phyloP scores from a whole-genome alignment of 92 coral and sea anemone species.

The Porites cylindrica region DNA sequence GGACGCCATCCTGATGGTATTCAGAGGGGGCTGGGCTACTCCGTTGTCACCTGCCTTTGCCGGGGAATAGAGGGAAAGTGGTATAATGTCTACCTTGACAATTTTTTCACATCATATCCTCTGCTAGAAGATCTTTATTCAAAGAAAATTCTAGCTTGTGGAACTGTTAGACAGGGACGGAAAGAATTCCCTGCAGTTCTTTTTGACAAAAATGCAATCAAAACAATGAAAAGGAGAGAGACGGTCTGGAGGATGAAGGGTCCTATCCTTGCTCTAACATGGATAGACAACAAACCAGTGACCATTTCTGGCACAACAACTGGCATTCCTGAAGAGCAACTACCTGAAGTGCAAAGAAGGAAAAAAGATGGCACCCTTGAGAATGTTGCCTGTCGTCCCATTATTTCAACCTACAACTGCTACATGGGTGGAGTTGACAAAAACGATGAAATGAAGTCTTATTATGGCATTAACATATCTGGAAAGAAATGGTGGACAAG shows the following conservation, averaged over 20 bases:
- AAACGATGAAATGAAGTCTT: constrained; percentile 53
- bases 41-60: constrained; percentile 51
- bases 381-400: constrained; percentile 14
- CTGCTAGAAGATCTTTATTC: constrained; percentile 27
- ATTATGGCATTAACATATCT: constrained; percentile 26
- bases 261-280: background rate
- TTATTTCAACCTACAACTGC: constrained; percentile 21
- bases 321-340: background rate
- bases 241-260: constrained; percentile 25
- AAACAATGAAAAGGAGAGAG: constrained; percentile 43
- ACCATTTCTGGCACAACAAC: constrained; percentile 7
- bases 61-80: constrained; percentile 16
- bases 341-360: constrained; percentile 42
- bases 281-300: constrained; percentile 29
- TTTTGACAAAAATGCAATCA: constrained; percentile 11
- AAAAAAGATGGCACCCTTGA: constrained; percentile 27
- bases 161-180: constrained; percentile 40
- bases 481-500: constrained; percentile 49
- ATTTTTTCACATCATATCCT: constrained; percentile 31
- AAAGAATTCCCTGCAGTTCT: constrained; percentile 31
- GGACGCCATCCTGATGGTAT: constrained; percentile 10
- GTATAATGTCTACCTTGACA: constrained; percentile 52
- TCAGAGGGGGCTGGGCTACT: constrained; percentile 28
- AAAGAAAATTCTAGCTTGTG: constrained; percentile 38
- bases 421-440: constrained; percentile 58